Evolutionary conservation across 2,888 invertebrate genomes (phyloP).

Genomic region (Cinara cedri): DNA sequence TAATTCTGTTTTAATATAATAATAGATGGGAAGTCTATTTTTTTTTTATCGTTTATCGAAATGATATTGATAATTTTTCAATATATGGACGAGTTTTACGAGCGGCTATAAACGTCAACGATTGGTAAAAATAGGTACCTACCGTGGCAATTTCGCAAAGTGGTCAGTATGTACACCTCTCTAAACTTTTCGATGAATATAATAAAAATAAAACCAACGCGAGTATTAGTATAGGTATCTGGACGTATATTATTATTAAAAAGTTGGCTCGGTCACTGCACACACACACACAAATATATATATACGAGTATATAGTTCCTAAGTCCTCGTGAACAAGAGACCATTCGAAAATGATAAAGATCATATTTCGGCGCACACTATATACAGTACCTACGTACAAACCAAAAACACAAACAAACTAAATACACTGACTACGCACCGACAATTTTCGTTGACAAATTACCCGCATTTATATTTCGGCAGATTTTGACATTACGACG

Average conservation of each 20-base stretch:
- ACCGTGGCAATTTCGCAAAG: constrained; percentile 39
- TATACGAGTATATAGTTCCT: no score
- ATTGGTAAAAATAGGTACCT: constrained; percentile 2
- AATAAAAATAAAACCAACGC: constrained; percentile 26
- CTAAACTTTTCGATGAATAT: constrained; percentile 26
- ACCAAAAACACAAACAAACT: background rate
- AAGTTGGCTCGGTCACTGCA: no score
- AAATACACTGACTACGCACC: background rate
- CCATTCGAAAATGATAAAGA: constrained; percentile 19
- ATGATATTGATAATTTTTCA: constrained; percentile 19
- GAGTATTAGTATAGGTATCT: background rate
- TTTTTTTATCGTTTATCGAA: constrained; percentile 42
- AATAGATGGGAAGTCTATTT: no score
- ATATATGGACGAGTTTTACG: background rate
- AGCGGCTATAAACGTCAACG: constrained; percentile 2
- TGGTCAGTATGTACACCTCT: background rate
- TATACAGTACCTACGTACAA: no score
- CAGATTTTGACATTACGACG: background rate
- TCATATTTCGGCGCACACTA: background rate
- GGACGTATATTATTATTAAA: no score
- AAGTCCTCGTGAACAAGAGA: background rate
- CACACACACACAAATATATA: no score
- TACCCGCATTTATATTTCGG: no score
- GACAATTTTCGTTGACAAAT: no score
- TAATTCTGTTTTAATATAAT: no score